Evolutionary conservation across 1,140 invertebrate species (phyloP).

Genomic region (Panulirus ornatus): DNA sequence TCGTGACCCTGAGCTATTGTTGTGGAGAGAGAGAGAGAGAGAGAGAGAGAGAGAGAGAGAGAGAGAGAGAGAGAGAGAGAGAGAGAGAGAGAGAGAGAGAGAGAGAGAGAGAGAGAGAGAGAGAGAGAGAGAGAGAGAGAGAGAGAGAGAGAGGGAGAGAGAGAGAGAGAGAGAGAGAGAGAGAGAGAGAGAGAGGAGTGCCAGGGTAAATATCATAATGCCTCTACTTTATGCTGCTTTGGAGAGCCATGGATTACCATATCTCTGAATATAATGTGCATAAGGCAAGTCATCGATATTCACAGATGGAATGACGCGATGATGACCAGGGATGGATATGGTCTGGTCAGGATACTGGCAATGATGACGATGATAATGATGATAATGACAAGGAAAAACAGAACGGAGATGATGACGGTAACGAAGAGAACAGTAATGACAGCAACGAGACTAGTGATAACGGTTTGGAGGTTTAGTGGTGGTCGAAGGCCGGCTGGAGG

Average conservation of each 20-base stretch:
- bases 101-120: neutral
- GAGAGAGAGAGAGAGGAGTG: neutral
- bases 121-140: neutral
- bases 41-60: neutral
- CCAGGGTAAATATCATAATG: neutral
- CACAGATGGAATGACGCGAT: too few species aligned
- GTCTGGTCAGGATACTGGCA: too few species aligned
- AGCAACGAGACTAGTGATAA: too few species aligned
- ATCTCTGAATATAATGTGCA: too few species aligned
- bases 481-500: too few species aligned
- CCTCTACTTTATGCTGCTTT: slow-evolving; percentile 22
- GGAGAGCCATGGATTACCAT: slow-evolving; percentile 12
- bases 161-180: neutral
- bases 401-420: too few species aligned
- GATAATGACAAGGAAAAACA: neutral
- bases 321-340: too few species aligned
- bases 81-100: neutral
- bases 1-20: too few species aligned
- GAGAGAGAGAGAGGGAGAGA: neutral
- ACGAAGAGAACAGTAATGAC: too few species aligned
- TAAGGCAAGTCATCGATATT: too few species aligned
- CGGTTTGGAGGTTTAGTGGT: too few species aligned
- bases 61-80: slow-evolving; percentile 18
- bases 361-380: slow-evolving; percentile 8
- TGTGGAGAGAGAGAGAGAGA: too few species aligned